Conservation (phyloP, 2,113 vertebrate species). For the Leptobrachium ailaonicum region DNA sequence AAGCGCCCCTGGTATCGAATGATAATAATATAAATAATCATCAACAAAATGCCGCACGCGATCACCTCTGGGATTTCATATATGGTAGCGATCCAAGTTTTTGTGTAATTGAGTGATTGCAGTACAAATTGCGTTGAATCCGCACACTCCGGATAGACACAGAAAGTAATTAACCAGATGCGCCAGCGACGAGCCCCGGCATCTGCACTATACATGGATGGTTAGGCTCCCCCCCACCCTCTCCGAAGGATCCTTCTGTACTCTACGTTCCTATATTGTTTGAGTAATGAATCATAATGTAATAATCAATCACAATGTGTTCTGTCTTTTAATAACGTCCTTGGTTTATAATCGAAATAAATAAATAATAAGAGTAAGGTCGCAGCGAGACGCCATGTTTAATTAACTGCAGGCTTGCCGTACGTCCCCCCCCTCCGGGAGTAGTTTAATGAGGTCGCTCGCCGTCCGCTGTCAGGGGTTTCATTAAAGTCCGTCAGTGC, state of each 20-base stretch:
- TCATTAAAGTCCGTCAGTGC: conserved; percentile 19
- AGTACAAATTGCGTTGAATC: background rate
- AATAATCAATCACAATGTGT: conserved; percentile 16
- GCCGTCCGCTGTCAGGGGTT: background rate
- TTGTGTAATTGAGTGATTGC: background rate
- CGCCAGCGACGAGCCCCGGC: conserved; percentile 7
- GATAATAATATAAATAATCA: no score
- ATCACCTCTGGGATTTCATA: no score
- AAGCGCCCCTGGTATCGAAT: no score
- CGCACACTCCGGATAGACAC: background rate
- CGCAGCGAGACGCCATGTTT: conserved; percentile 46
- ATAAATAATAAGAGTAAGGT: conserved; percentile 23
- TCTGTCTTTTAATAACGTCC: conserved; percentile 31
- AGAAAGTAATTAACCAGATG: conserved; percentile 29
- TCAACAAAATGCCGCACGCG: no score
- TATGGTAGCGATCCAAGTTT: background rate
- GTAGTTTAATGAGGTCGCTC: conserved; percentile 6
- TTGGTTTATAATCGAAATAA: background rate
- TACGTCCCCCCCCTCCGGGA: background rate
- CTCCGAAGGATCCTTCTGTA: background rate
- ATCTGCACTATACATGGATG: conserved; percentile 19
- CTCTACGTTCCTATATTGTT: conserved; percentile 2
- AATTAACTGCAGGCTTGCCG: conserved; percentile 41
- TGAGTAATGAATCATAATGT: conserved; percentile 8
- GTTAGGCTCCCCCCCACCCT: background rate